Evolutionary conservation across 2,113 vertebrate species (phyloP).

Genomic region (Heptranchias perlo): DNA sequence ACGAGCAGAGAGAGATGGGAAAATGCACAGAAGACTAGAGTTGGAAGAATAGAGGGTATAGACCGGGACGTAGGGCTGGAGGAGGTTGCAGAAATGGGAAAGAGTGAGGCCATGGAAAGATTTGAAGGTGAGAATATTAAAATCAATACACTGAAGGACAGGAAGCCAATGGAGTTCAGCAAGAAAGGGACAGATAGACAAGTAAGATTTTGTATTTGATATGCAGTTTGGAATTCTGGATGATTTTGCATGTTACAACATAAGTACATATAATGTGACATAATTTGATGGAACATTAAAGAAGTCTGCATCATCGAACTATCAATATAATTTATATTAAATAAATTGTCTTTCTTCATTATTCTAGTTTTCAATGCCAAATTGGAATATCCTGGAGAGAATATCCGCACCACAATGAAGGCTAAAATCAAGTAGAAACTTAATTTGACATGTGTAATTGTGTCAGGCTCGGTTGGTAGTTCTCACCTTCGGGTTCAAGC

Average conservation of each 20-base stretch:
- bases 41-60: too few relatives aligned
- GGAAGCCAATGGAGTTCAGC: too few relatives aligned
- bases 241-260: too few relatives aligned
- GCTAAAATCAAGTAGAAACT: background rate
- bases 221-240: background rate
- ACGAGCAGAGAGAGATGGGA: background rate
- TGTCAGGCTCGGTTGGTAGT: background rate
- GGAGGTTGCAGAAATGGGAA: background rate
- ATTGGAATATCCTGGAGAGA: background rate
- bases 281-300: conserved; percentile 9
- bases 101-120: too few relatives aligned
- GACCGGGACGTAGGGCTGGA: background rate
- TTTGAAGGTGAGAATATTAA: background rate
- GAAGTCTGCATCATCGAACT: background rate
- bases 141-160: background rate
- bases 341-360: background rate
- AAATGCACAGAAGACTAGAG: background rate
- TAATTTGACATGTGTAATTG: background rate
- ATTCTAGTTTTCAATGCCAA: background rate
- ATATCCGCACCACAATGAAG: background rate
- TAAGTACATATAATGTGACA: background rate
- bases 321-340: background rate
- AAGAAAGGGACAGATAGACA: background rate
- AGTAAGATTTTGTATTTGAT: background rate
- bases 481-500: background rate